Evolutionary conservation across 1,140 invertebrate genomes (phyloP).

Genomic region (Berghia stephanieae): DNA sequence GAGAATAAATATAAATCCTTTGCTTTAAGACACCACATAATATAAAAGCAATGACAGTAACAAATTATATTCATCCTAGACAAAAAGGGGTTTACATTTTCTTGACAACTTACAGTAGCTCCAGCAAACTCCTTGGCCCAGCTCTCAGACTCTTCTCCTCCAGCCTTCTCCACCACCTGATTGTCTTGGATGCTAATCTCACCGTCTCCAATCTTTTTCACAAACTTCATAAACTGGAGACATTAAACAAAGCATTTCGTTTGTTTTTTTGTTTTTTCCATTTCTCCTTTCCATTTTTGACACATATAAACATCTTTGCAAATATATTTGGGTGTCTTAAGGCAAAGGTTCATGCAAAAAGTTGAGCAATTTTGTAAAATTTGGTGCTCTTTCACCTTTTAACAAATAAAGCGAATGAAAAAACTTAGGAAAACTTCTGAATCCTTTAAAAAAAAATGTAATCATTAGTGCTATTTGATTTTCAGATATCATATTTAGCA

Average conservation of each 20-base stretch:
- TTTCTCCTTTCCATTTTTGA: neutral
- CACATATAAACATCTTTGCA: too few species aligned
- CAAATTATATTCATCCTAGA: too few species aligned
- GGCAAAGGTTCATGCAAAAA: too few species aligned
- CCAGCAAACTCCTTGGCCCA: constrained; percentile 57
- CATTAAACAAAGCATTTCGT: constrained; percentile 25
- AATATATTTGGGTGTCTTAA: too few species aligned
- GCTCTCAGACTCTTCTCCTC: constrained; percentile 46
- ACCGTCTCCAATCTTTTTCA: constrained; percentile 79
- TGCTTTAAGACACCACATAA: too few species aligned
- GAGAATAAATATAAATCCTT: too few species aligned
- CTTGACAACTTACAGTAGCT: too few species aligned
- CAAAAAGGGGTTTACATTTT: too few species aligned
- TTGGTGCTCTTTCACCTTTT: neutral
- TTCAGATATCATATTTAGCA: neutral
- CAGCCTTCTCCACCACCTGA: constrained; percentile 52
- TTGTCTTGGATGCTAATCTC: constrained; percentile 68
- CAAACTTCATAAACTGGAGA: constrained; percentile 84
- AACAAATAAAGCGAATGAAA: neutral
- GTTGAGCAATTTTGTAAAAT: too few species aligned
- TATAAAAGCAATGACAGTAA: too few species aligned
- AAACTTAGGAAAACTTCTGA: neutral
- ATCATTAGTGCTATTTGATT: neutral
- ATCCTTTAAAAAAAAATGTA: neutral
- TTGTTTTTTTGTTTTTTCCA: too few species aligned